These are phyloP conservation scores for Drosophila parabipectinata DNA, from an alignment of 1,140 invertebrate genomes.

Conservation along the genomic window DNA sequence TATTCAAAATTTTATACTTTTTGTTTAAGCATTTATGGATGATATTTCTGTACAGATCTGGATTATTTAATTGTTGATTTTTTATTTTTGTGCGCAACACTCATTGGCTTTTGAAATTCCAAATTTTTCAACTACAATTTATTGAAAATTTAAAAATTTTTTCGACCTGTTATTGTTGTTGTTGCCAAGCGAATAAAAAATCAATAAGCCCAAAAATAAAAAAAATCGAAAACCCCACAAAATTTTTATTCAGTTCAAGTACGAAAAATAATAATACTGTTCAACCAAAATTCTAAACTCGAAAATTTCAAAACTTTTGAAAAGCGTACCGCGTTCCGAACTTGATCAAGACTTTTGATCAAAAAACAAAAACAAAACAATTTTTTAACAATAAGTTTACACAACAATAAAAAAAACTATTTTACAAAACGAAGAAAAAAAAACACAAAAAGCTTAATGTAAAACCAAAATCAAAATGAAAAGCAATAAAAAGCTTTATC, in stretches of 20 bases:
- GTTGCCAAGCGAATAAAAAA: conserved; percentile 36
- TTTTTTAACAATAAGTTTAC: conserved; percentile 48
- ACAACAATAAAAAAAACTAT: conserved; percentile 39
- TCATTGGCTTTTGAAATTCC: conserved; percentile 35
- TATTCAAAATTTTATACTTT: conserved; percentile 62
- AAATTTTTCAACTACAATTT: conserved; percentile 51
- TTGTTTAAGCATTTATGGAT: conserved; percentile 58
- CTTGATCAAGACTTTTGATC: conserved; percentile 46
- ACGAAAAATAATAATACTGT: conserved; percentile 39
- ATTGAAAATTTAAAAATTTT: conserved; percentile 27
- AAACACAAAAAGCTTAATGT: conserved; percentile 44
- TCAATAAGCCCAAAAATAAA: not conserved
- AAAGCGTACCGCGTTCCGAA: conserved; percentile 48
- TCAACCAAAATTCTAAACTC: conserved; percentile 43
- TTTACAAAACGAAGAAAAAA: conserved; percentile 29
- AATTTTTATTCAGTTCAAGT: conserved; percentile 43
- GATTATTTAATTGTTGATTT: conserved; percentile 45
- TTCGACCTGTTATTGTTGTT: conserved; percentile 24
- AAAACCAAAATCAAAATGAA: conserved; percentile 51
- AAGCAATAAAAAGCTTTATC: conserved; percentile 62
- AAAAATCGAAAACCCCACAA: not conserved
- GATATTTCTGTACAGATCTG: conserved; percentile 48
- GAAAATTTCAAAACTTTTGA: conserved; percentile 14
- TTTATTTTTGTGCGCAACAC: conserved; percentile 29
- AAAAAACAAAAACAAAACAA: conserved; percentile 42